Evolutionary conservation across 2,888 invertebrate species (phyloP).

Genomic region (Trissoscelio sp.): DNA sequence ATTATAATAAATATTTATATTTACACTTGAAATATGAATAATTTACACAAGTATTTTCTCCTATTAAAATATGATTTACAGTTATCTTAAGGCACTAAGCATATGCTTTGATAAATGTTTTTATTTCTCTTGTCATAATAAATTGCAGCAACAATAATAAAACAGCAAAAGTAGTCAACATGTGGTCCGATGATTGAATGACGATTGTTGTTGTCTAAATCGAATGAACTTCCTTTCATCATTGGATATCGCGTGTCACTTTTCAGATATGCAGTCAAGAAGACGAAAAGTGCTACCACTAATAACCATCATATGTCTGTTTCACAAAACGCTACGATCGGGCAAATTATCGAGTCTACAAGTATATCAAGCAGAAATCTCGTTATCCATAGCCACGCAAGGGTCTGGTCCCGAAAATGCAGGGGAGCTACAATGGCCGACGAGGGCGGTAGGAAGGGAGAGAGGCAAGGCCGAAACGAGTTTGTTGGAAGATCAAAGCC

Average conservation of each 20-base stretch:
- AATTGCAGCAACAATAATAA: too few relatives aligned
- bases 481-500: constrained; percentile 77
- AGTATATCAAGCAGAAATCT: constrained; percentile 65
- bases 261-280: constrained; percentile 16
- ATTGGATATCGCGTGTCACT: constrained; percentile 44
- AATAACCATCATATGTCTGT: constrained; percentile 45
- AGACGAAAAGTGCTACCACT: constrained; percentile 33
- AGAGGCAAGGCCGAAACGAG: constrained; percentile 67
- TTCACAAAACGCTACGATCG: constrained; percentile 48
- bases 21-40: too few relatives aligned
- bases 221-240: constrained; percentile 3
- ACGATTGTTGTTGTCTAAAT: not conserved
- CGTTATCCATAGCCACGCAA: constrained; percentile 59
- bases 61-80: too few relatives aligned
- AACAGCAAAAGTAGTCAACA: not conserved
- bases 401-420: constrained; percentile 59
- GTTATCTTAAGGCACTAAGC: too few relatives aligned
- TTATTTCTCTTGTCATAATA: too few relatives aligned
- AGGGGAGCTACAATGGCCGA: constrained; percentile 64
- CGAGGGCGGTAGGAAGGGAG: constrained; percentile 35
- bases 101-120: too few relatives aligned
- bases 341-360: constrained; percentile 63
- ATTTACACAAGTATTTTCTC: too few relatives aligned
- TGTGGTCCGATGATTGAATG: not conserved
- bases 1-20: too few relatives aligned